Evolutionary conservation across 2,113 vertebrate species (phyloP), one percentile per base, ranked within the genome.

Genomic region (Ictalurus punctatus): DNA sequence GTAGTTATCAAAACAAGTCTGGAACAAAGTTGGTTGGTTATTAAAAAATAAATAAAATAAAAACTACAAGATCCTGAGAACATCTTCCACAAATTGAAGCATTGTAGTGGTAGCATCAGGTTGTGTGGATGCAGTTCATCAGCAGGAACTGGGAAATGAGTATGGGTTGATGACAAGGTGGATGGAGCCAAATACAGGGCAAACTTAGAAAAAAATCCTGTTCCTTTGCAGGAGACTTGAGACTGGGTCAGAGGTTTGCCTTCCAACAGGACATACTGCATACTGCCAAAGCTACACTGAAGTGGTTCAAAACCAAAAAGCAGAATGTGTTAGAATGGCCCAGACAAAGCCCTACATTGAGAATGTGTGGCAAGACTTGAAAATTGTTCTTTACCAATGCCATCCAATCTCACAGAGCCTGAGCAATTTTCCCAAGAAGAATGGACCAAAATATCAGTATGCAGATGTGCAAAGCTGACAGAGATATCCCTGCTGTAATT

Each of bases 331-430:
- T 14, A 14, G 25, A 80, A 80, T 80, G 27, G 13, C 48, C 48
- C 25, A 80, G 25, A n/a, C 23, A 79, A 52, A 79, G 76, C 23
- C 4, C 23, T 14, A 79, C 25, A 79, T 14, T 79, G 4, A 54
- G 27, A 80, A 80, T 54, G 25, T 80, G 76, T 80, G 76, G 76
- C 76, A 80, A 54, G 48, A 80, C 14, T n/a, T 80, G 71, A 74
- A 74, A 74, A 40, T 8, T 74, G 71, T 13, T 54, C 54, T 52
- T 80, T 80, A 4, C 76, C 48, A 80, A n/a, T 80, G 27, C 48
- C 76, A 80, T 48, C 48, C 27, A 80, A 17, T 80, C 12, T 80
- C 25, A 80, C 48, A 54, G 13, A 54, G 12, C 13, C 48, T 54
- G 48, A 80, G 25, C 76, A 80, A 80, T 80, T 54, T 54, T n/a